These are phyloP conservation scores for Herminia tarsipennalis DNA, from an alignment of 2,888 invertebrate species.

Conservation along the genomic window DNA sequence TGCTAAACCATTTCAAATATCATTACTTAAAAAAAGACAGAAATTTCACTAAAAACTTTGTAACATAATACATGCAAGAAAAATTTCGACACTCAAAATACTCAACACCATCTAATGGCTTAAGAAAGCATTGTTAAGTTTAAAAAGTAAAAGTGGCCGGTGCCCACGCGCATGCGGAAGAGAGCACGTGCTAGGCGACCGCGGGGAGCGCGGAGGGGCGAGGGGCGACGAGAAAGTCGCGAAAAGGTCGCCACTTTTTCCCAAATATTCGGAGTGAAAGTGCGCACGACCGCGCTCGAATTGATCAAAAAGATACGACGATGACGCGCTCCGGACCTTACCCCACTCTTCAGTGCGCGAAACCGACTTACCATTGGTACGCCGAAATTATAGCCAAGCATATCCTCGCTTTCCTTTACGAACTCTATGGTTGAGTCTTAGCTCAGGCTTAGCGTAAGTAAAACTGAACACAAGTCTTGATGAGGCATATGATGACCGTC, in stretches of 20 bases:
- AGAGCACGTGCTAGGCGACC: constrained; percentile 56
- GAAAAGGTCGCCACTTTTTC: constrained; percentile 84
- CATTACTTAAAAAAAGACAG: too few relatives aligned
- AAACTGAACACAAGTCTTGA: too few relatives aligned
- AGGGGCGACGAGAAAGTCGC: constrained; percentile 75
- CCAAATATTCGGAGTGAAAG: constrained; percentile 85
- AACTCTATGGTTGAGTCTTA: not conserved
- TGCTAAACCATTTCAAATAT: too few relatives aligned
- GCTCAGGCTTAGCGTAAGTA: too few relatives aligned
- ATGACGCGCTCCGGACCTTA: constrained; percentile 19
- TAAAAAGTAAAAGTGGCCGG: constrained; percentile 80
- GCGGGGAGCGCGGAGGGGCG: constrained; percentile 39
- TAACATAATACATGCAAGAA: not conserved
- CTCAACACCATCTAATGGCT: constrained; percentile 10
- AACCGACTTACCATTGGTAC: not conserved
- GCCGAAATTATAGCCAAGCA: not conserved
- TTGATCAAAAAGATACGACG: constrained; percentile 59
- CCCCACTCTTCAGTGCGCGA: not conserved
- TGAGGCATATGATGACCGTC: too few relatives aligned
- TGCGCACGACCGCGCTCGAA: constrained; percentile 65
- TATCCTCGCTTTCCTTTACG: constrained; percentile 2
- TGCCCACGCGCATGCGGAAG: constrained; percentile 71
- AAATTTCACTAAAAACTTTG: not conserved
- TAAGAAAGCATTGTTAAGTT: constrained; percentile 50
- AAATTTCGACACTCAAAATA: not conserved